phyloP scores from a whole-genome alignment of 37 sponge, comb jelly and placozoan species.

The Halichondria panicea region DNA sequence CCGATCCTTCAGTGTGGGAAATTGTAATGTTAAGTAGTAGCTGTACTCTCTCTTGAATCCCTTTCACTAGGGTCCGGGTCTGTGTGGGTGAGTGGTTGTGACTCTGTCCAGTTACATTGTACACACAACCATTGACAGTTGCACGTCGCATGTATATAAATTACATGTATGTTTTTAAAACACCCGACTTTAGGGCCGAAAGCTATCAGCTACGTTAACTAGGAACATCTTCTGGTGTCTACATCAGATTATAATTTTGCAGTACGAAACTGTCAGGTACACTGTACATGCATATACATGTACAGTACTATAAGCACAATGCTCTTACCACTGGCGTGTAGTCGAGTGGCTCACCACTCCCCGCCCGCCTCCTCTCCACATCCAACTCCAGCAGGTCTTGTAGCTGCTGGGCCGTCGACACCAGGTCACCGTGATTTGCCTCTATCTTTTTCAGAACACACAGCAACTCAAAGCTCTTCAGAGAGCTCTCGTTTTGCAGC shows the following conservation, averaged over 20 bases:
- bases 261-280: no score
- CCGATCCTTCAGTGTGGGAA: not conserved
- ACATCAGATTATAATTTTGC: no score
- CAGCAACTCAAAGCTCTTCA: constrained; percentile 78
- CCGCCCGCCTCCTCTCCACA: constrained; percentile 45
- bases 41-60: constrained; percentile 56
- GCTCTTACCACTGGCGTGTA: constrained; percentile 52
- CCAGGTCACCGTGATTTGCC: constrained; percentile 38
- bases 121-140: no score
- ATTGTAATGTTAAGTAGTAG: constrained; percentile 70
- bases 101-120: not conserved
- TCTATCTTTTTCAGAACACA: constrained; percentile 69
- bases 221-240: no score
- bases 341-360: constrained; percentile 2
- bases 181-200: no score
- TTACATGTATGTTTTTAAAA: no score
- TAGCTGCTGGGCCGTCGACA: constrained; percentile 62
- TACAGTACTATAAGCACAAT: not conserved
- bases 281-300: no score
- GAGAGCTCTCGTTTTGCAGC: constrained; percentile 66
- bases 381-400: constrained; percentile 78
- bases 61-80: constrained; percentile 54
- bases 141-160: no score
- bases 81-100: not conserved
- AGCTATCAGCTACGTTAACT: no score